Conservation (phyloP, 2,888 invertebrate genomes). For the Calameuta pallipes region DNA sequence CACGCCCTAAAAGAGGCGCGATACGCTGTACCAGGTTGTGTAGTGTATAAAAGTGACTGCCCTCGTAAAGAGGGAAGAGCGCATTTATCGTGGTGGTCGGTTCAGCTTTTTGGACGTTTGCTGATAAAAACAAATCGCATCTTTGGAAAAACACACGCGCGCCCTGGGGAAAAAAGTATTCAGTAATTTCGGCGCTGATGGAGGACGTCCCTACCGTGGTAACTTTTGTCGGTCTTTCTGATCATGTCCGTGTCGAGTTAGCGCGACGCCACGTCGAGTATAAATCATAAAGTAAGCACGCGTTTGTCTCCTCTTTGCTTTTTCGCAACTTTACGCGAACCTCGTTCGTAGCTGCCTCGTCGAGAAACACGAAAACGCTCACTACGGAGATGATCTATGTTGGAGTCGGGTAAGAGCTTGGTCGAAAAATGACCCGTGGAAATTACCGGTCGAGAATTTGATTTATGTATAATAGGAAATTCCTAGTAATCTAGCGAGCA, state of each 20-base stretch:
- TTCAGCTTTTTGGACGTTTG: not conserved
- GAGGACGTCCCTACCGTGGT: constrained; percentile 16
- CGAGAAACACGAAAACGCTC: not conserved
- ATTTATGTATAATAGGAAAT: not conserved
- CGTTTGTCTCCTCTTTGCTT: not conserved
- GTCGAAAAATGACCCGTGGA: not conserved
- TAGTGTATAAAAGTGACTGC: constrained; percentile 14
- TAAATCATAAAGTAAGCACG: constrained; percentile 47
- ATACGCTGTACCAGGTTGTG: not conserved
- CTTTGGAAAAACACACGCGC: constrained; percentile 59
- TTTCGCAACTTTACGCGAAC: not conserved
- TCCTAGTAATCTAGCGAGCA: not conserved
- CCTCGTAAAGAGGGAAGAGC: constrained; percentile 7
- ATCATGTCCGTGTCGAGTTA: constrained; percentile 1
- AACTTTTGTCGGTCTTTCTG: constrained; percentile 18
- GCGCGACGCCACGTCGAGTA: constrained; percentile 17
- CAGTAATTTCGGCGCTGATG: constrained; percentile 45
- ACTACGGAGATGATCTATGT: not conserved
- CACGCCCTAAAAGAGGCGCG: constrained; percentile 1
- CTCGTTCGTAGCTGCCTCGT: not conserved
- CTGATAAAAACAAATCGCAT: constrained; percentile 49
- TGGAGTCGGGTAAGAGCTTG: not conserved
- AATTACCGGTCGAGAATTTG: not conserved
- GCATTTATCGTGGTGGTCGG: constrained; percentile 13
- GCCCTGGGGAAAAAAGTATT: constrained; percentile 36